Conservation (phyloP, 2,888 invertebrate species). For the Schrankia costaestrigalis region DNA sequence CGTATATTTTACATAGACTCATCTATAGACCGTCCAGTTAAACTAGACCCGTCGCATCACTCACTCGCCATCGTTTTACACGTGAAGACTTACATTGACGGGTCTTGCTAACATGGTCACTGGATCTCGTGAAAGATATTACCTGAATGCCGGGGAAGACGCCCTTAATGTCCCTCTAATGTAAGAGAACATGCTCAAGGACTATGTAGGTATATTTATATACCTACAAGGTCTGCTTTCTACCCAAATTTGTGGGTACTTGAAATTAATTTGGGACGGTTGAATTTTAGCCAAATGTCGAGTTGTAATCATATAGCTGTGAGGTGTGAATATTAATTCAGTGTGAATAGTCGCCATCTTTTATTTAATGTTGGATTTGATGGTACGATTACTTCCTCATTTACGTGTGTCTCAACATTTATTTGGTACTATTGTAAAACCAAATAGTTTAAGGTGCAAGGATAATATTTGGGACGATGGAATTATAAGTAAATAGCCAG, state of each 20-base stretch:
- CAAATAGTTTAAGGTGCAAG: too few species aligned
- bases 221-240: slow-evolving; percentile 12
- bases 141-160: slow-evolving; percentile 43
- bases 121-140: slow-evolving; percentile 39
- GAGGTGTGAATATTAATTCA: too few species aligned
- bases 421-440: too few species aligned
- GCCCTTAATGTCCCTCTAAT: slow-evolving; percentile 52
- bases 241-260: slow-evolving; percentile 7
- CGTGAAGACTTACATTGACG: slow-evolving; percentile 1
- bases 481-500: too few species aligned
- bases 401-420: too few species aligned
- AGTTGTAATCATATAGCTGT: too few species aligned
- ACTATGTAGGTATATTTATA: slow-evolving; percentile 20
- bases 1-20: slow-evolving; percentile 22
- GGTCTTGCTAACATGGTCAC: slow-evolving; percentile 29
- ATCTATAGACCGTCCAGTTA: slow-evolving; percentile 24
- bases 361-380: too few species aligned
- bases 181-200: slow-evolving; percentile 36
- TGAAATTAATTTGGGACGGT: slow-evolving; percentile 5
- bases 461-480: too few species aligned
- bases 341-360: too few species aligned
- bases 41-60: slow-evolving; percentile 14
- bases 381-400: too few species aligned
- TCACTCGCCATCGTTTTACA: neutral
- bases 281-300: too few species aligned